Percentiles rank a stretch among this genome's conserved stretches.
These are phyloP conservation scores for Omphaloscelis lunosa DNA, from an alignment of 2,888 invertebrate genomes.

Conservation along the genomic window DNA sequence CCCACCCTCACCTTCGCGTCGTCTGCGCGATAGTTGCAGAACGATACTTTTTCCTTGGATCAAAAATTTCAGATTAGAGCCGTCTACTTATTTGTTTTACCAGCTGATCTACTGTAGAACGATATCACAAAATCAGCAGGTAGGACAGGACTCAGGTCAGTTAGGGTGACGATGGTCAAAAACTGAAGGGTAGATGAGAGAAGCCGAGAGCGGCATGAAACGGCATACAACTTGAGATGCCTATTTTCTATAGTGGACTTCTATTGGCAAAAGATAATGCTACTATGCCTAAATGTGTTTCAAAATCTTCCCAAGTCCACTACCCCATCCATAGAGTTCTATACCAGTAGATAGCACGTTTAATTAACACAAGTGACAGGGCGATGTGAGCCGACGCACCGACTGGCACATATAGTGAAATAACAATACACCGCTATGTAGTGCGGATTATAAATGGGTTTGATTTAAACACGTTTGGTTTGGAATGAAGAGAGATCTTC, in stretches of 20 bases:
- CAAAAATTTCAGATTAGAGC: too few species aligned
- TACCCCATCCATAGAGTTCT: conserved; percentile 73
- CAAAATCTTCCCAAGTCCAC: not conserved
- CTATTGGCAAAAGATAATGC: not conserved
- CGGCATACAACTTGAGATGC: not conserved
- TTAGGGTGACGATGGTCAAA: not conserved
- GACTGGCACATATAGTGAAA: conserved; percentile 72
- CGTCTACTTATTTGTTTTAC: not conserved
- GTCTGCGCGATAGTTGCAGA: too few species aligned
- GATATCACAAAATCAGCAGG: not conserved
- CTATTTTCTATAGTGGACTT: not conserved
- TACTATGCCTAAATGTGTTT: not conserved
- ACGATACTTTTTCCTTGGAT: not conserved
- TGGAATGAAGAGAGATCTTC: conserved; percentile 55
- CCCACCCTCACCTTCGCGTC: too few species aligned
- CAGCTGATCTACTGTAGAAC: not conserved
- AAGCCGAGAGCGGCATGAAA: not conserved
- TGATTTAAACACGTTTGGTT: conserved; percentile 71
- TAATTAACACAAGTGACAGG: conserved; percentile 90
- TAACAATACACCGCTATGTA: conserved; percentile 72
- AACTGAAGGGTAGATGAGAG: not conserved
- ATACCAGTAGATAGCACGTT: conserved; percentile 79
- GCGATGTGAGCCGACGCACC: conserved; percentile 77
- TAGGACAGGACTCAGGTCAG: not conserved
- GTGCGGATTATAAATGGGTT: conserved; percentile 72